These are phyloP conservation scores for Hemiprocne comata DNA, from an alignment of 2,113 vertebrate genomes.

Conservation along the genomic window DNA sequence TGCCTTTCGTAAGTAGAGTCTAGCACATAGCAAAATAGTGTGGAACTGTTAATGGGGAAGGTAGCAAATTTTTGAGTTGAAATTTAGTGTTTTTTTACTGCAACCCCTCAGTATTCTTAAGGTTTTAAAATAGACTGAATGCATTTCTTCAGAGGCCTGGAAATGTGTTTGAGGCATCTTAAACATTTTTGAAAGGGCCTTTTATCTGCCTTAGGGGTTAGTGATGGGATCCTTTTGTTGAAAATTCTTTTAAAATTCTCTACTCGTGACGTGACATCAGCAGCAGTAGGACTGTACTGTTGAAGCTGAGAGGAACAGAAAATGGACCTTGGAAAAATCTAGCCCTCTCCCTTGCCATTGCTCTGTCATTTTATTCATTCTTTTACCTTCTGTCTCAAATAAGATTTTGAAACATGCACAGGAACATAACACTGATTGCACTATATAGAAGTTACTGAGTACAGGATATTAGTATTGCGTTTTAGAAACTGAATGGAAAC, in stretches of 20 bases:
- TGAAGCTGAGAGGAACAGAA: not conserved
- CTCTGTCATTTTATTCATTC: not conserved
- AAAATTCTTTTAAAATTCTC: not conserved
- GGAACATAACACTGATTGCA: not conserved
- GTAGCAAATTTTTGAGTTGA: not conserved
- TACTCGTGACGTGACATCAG: not conserved
- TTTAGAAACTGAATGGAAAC: not conserved
- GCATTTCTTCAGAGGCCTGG: not conserved
- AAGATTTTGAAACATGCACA: not conserved
- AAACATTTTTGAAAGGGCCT: not conserved
- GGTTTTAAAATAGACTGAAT: not conserved
- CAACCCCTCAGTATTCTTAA: not conserved
- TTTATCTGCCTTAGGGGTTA: not conserved
- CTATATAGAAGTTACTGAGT: not conserved
- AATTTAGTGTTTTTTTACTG: not conserved
- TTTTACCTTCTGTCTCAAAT: not conserved
- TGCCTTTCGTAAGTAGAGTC: not conserved
- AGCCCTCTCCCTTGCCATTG: not conserved
- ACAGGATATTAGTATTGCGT: not conserved
- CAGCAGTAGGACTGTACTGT: not conserved
- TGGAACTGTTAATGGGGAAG: not conserved
- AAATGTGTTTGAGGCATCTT: not conserved
- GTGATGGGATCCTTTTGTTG: not conserved
- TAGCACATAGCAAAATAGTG: not conserved
- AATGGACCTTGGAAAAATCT: not conserved